phyloP scores from a whole-genome alignment of 2,797 vertebrate species.

The Oreochromis mossambicus region DNA sequence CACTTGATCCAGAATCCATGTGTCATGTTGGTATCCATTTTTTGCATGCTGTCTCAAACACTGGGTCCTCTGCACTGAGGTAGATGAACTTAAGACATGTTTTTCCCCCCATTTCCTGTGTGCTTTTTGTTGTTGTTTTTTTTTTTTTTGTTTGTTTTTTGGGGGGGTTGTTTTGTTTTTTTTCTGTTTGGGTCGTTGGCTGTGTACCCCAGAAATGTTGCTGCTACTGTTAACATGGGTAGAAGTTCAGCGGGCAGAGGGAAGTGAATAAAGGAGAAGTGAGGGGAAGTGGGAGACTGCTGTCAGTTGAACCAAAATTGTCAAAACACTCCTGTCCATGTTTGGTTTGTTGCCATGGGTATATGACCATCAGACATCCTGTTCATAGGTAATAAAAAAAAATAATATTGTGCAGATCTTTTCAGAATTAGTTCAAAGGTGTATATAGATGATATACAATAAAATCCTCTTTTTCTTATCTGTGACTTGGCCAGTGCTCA shows the following conservation, averaged over 20 bases:
- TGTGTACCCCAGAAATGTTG: slow-evolving; percentile 57
- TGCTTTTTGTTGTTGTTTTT: background rate
- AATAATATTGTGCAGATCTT: slow-evolving; percentile 65
- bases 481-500: background rate
- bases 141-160: background rate
- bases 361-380: slow-evolving; percentile 61
- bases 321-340: slow-evolving; percentile 61
- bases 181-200: slow-evolving; percentile 19
- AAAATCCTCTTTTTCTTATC: slow-evolving; percentile 71
- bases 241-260: slow-evolving; percentile 27
- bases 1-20: slow-evolving; percentile 38
- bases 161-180: background rate
- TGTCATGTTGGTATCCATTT: slow-evolving; percentile 44
- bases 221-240: slow-evolving; percentile 64
- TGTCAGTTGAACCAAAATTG: slow-evolving; percentile 65
- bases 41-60: slow-evolving; percentile 67
- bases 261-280: background rate
- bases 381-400: slow-evolving; percentile 57
- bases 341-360: slow-evolving; percentile 67
- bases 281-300: slow-evolving; percentile 3
- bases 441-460: slow-evolving; percentile 76
- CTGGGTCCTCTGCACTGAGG: slow-evolving; percentile 63
- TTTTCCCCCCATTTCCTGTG: background rate
- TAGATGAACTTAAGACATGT: background rate
- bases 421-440: slow-evolving; percentile 68